phyloP scores from a whole-genome alignment of 1,140 invertebrate genomes.

The Saccostrea cuccullata region DNA sequence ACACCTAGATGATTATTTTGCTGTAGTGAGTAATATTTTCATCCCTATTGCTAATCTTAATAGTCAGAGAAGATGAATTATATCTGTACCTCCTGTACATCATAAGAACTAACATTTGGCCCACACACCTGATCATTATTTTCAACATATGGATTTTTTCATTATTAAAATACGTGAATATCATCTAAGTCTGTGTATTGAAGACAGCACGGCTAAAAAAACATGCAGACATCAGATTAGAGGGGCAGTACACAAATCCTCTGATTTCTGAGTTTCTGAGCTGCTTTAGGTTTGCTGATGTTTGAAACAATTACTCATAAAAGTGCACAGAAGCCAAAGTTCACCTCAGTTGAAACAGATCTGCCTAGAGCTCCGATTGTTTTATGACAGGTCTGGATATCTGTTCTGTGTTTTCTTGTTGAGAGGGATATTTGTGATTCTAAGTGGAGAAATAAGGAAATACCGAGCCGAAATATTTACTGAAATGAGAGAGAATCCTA shows the following conservation, averaged over 20 bases:
- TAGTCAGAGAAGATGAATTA: no score
- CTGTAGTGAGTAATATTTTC: background rate
- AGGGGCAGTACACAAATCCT: background rate
- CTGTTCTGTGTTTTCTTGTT: background rate
- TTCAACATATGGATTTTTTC: constrained; percentile 6
- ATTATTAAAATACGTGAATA: background rate
- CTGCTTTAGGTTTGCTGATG: background rate
- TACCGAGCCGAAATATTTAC: background rate
- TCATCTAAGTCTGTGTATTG: background rate
- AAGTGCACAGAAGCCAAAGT: background rate
- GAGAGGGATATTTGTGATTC: background rate
- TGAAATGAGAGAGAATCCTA: background rate
- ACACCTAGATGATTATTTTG: background rate
- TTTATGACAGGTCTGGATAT: background rate
- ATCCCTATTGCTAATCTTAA: background rate
- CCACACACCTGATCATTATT: background rate
- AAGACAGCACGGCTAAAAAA: background rate
- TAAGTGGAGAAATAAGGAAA: constrained; percentile 12
- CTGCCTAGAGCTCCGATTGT: background rate
- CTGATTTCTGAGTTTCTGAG: background rate
- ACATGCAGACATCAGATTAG: background rate
- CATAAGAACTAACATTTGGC: background rate
- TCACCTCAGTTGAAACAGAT: constrained; percentile 7
- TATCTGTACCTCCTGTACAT: background rate
- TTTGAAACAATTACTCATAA: background rate